phyloP scores from a whole-genome alignment of 2,888 invertebrate genomes.

The Crematogaster levior region DNA sequence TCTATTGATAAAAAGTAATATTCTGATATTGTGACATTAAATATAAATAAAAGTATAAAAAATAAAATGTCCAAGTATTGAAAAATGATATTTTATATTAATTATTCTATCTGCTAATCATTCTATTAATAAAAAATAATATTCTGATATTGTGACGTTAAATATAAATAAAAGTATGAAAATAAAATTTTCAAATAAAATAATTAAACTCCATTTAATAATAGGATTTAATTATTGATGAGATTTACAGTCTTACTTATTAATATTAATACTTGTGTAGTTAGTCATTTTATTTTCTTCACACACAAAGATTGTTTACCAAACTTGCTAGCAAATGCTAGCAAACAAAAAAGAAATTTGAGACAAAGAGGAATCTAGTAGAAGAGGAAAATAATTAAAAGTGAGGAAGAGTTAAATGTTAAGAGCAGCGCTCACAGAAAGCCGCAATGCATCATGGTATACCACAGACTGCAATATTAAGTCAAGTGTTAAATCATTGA shows the following conservation, averaged over 20 bases:
- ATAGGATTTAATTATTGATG: neutral
- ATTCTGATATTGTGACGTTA: neutral
- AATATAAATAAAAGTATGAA: neutral
- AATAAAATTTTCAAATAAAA: neutral
- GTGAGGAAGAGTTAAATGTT: neutral
- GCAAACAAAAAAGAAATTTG: neutral
- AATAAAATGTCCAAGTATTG: neutral
- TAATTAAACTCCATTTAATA: neutral
- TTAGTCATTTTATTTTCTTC: neutral
- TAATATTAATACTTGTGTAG: neutral
- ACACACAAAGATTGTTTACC: neutral
- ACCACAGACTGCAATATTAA: constrained; percentile 1
- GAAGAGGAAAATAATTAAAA: neutral
- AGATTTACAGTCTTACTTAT: neutral
- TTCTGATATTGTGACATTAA: neutral
- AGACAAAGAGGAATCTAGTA: neutral
- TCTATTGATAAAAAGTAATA: neutral
- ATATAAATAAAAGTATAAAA: neutral
- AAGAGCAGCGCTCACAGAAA: constrained; percentile 7
- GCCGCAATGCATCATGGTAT: neutral
- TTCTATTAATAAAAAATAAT: neutral
- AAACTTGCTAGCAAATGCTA: neutral
- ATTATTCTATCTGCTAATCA: neutral
- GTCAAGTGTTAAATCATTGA: constrained; percentile 20
- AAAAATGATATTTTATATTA: neutral